Evolutionary conservation across 2,113 vertebrate species (phyloP).

Genomic region (Loxodonta africana): DNA sequence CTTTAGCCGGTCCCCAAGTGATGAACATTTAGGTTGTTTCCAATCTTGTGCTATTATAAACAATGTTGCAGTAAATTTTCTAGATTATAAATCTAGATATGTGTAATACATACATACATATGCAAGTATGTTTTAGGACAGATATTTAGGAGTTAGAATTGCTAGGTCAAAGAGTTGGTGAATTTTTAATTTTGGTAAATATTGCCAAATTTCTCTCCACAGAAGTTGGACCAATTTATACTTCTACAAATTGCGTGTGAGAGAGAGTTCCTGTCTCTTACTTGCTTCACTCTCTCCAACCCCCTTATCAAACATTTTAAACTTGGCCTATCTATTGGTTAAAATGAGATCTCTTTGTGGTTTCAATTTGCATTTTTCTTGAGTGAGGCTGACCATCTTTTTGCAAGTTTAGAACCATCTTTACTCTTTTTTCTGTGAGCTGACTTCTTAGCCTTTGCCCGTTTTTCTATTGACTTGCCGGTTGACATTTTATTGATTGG

Average conservation of each 20-base stretch:
- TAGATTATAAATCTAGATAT: background rate
- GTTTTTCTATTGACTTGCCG: background rate
- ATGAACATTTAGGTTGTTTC: background rate
- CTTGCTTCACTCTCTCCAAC: background rate
- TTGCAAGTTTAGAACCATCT: background rate
- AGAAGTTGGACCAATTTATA: background rate
- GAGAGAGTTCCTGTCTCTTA: background rate
- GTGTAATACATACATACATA: background rate
- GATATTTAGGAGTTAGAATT: conserved; percentile 23
- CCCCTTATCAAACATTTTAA: background rate
- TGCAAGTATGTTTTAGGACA: background rate
- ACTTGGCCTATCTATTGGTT: background rate
- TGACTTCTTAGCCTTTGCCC: background rate
- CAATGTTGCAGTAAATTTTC: background rate
- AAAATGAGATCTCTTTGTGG: background rate
- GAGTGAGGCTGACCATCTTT: background rate
- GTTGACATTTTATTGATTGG: conserved; percentile 9
- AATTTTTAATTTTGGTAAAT: conserved; percentile 10
- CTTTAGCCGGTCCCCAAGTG: background rate
- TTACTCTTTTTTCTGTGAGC: background rate
- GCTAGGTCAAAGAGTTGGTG: background rate
- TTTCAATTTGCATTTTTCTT: background rate
- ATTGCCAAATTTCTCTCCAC: background rate
- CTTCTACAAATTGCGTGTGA: background rate
- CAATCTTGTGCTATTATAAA: background rate